Evolutionary conservation across 2,113 vertebrate species (phyloP), one percentile per base, ranked within the genome.

Genomic region (Urocolius indicus): DNA sequence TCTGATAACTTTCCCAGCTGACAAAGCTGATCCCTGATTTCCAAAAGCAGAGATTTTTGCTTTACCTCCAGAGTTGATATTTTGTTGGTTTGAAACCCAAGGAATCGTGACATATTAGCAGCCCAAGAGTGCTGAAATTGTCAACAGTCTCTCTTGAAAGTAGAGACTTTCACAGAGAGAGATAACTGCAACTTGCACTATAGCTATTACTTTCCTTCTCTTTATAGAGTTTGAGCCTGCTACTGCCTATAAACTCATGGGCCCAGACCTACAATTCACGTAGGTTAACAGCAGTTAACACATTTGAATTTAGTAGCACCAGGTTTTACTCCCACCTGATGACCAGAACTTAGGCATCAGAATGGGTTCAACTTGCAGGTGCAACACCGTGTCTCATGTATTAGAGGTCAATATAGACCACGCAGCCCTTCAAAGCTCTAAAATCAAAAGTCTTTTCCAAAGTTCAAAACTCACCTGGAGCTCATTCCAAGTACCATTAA

Each of bases 391-490:
- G 48, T 15, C n/a, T 83, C 65, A 72, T 69, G 16, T 12, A 66
- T 52, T 34, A 78, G 51, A 90, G 59, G 24, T 49, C 46, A 84
- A 52, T 18, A 41, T 12, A 84, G 57, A 85, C 38, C 66, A 71
- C 19, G 24, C 43, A 77, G 58, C 41, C 48, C 54, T 72, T 57
- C 61, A 86, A 85, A 95, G 45, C 29, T 41, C 23, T 68, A 57
- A 94, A 72, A 55, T 23, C 13, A 45, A 45, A 71, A 84, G 23
- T 13, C 62, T 74, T 81, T 89, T 91, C 68, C 61, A 32, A 76
- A 77, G 63, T 41, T 86, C 78, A 90, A 92, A 94, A 94, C 34
- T 81, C 89, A 84, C 78, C 87, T 69, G 43, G 81, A 61, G 66
- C 71, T 92, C 32, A 23, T 84, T 66, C 61, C 1, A 0, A 79